Evolutionary conservation across 2,113 vertebrate genomes (phyloP), one percentile per base, ranked within the genome.

Genomic region (Smithornis capensis): DNA sequence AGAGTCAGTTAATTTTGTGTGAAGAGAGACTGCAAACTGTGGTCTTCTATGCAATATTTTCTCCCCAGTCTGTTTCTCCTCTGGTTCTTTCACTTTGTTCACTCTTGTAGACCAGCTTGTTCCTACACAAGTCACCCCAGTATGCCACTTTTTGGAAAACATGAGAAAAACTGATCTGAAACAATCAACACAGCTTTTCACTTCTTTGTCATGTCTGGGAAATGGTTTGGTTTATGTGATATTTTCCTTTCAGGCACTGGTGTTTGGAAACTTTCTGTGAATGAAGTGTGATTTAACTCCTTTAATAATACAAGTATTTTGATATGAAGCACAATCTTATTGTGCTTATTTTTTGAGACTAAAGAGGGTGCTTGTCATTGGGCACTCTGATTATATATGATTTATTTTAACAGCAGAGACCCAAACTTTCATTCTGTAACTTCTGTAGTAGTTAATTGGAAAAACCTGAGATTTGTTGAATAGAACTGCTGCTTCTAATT

Each of bases 1-100:
- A 98, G 98, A 69, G 9, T 57, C 12, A 28, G n/a, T 53, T 73
- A 12, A 18, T 64, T 91, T 92, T n/a, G 5, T 79, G 19, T 62
- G 47, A 52, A 25, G 87, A 57, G 52, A 56, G 27, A 35, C 33
- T 84, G n/a, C 23, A 55, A 42, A 57, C 14, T 88, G 1, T n/a
- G 6, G 4, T 68, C 14, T 85, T 70, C 23, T 29, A 0, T 79
- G 70, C 4, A 5, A 6, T 87, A 57, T 69, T 16, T 6, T 28
- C 14, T 9, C 38, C 15, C 12, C 16, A 21, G 29, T 52, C 35
- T 85, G 0, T 71, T 78, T 65, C 31, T 81, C 4, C 7, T 55
- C 11, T 59, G 37, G 3, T 71, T 94, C 88, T 86, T 76, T 35
- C 16, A 14, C 6, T 71, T 79, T 70, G 6, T 71, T 69, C 16